phyloP scores from a whole-genome alignment of 2,113 vertebrate species.

The Ochotona curzoniae region DNA sequence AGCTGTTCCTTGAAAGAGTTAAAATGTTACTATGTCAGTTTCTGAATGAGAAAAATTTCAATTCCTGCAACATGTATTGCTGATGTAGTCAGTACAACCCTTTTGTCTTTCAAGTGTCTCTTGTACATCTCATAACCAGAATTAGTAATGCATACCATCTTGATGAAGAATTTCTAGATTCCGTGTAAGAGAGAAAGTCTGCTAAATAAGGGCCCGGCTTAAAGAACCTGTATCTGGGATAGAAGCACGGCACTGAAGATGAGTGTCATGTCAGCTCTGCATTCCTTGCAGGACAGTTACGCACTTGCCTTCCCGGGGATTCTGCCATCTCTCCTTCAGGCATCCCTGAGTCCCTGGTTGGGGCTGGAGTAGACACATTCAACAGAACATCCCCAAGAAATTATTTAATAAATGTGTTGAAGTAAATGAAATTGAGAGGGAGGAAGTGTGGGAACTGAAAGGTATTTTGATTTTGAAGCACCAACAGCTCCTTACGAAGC shows the following conservation, averaged over 20 bases:
- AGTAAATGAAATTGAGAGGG: not conserved
- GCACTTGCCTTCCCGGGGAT: not conserved
- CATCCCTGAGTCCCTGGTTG: not conserved
- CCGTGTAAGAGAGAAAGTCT: not conserved
- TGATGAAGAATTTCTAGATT: not conserved
- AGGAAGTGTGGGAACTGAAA: not conserved
- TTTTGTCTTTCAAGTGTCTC: not conserved
- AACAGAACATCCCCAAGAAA: not conserved
- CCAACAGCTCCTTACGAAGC: not conserved
- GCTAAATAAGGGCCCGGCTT: not conserved
- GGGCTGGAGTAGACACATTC: not conserved
- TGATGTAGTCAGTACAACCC: not conserved
- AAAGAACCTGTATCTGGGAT: not conserved
- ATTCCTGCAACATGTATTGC: not conserved
- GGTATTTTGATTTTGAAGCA: not conserved
- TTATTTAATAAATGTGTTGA: not conserved
- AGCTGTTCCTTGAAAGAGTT: constrained; percentile 21
- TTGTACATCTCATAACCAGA: not conserved
- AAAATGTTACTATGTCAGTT: not conserved
- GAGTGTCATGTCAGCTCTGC: not conserved
- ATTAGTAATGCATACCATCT: not conserved
- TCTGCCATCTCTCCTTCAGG: not conserved
- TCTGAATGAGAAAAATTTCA: constrained; percentile 24
- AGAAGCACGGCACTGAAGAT: not conserved
- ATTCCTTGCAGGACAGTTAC: not conserved